These are phyloP conservation scores for Ochotona curzoniae DNA, from an alignment of 2,113 vertebrate genomes.

Conservation along the genomic window DNA sequence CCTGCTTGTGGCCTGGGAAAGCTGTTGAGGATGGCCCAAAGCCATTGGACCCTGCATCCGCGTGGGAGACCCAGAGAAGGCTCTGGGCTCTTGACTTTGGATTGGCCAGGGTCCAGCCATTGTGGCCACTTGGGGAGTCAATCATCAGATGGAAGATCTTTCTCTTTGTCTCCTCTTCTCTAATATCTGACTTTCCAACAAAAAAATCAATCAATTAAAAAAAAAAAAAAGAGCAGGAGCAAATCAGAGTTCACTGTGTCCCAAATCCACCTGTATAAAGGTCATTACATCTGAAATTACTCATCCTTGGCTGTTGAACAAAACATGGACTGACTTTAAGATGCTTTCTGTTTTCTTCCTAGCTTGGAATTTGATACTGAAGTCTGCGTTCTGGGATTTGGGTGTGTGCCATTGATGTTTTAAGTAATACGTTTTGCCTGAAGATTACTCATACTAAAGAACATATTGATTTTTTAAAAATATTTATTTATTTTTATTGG, in stretches of 20 bases:
- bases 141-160: too few species aligned
- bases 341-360: constrained; percentile 7
- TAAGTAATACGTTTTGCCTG: not conserved
- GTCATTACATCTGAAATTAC: not conserved
- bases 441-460: constrained; percentile 24
- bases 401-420: not conserved
- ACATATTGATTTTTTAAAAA: not conserved
- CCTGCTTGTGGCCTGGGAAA: too few species aligned
- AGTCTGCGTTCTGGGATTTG: not conserved
- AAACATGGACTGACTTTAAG: not conserved
- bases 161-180: too few species aligned
- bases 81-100: too few species aligned
- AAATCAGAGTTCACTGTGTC: not conserved
- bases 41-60: too few species aligned
- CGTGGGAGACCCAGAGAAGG: too few species aligned
- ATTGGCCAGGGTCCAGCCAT: too few species aligned
- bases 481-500: too few species aligned
- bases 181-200: too few species aligned
- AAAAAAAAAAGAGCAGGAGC: not conserved
- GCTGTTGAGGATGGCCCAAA: too few species aligned
- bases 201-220: too few species aligned
- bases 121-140: too few species aligned
- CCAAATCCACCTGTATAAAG: not conserved
- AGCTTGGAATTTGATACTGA: not conserved
- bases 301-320: not conserved